Base-by-base conservation (phyloP, 1,140 invertebrate species). In the Tribolium madens region DNA sequence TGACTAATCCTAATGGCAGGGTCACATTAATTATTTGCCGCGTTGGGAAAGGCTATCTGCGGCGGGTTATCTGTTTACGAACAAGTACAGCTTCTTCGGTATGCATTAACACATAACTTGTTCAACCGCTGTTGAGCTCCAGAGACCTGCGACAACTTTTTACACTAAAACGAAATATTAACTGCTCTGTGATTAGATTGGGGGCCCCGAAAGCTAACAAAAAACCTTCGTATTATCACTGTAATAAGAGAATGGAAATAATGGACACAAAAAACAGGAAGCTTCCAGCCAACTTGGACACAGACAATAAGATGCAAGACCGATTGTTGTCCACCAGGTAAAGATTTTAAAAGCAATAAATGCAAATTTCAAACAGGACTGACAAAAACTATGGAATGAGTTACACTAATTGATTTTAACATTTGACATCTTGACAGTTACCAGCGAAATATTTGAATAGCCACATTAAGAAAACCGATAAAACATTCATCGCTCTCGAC, bases 21-120 rank as follows among this genome's bases (percentile, higher is more conserved):
- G 57, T 64, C 57, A 64, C 57, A 33, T 64, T 64, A 64, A 64
- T 64, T 64, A 64, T 64, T 64, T 64, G 57, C 57, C 14, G 57
- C 26, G 57, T 64, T 64, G 57, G 57, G 57, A 72, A 72, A 48
- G 70, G 70, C 70, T 72, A 72, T 72, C 70, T 72, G 21, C 46
- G 31, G 14, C 46, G 50, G 70, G 70, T 72, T 72, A 72, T 72
- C 70, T 72, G 50, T 72, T 50, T 71, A 71, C 69, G 36, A 71
- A 50, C 70, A 18, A 72, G 50, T 50, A 50, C 26, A 72, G 70
- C 70, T 33, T 72, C 57, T 64, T 64, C 57, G 57, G 57, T 33
- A 64, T 64, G 57, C 57, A 64, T 64, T 64, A 64, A 57, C 52
- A 57, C 52, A 21, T 57, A 57, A 64, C 57, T 64, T 64, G 57